Conservation (phyloP, 2,797 vertebrate genomes). For the Manis javanica region DNA sequence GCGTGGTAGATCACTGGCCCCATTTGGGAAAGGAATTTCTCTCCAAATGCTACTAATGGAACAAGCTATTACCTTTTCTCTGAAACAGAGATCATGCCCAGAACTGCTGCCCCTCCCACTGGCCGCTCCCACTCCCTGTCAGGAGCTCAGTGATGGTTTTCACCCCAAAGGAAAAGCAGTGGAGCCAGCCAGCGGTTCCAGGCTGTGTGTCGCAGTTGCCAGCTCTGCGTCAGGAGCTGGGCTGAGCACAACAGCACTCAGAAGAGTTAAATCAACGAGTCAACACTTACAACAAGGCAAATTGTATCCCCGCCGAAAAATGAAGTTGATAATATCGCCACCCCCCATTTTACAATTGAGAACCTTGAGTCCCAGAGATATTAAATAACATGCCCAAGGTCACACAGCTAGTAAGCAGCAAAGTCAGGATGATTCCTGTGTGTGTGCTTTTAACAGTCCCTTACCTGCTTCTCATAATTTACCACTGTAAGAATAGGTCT, state of each 20-base stretch:
- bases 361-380: neutral
- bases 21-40: conserved; percentile 63
- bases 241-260: neutral
- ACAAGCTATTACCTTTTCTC: conserved; percentile 38
- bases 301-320: neutral
- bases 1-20: conserved; percentile 51
- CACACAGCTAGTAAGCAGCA: neutral
- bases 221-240: neutral
- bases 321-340: neutral
- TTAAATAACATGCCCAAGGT: neutral
- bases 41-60: conserved; percentile 1
- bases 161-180: neutral
- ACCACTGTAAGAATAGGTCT: neutral
- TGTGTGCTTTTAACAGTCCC: neutral
- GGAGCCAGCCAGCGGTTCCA: neutral
- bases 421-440: neutral
- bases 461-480: neutral
- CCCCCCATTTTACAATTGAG: neutral
- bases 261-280: neutral
- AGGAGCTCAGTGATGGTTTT: neutral
- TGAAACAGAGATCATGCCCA: neutral
- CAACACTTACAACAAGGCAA: neutral
- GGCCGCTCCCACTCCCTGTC: neutral
- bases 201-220: neutral
- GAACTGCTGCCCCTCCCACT: neutral